phyloP scores from a whole-genome alignment of 2,888 invertebrate genomes.

The Lepas anatifera region DNA sequence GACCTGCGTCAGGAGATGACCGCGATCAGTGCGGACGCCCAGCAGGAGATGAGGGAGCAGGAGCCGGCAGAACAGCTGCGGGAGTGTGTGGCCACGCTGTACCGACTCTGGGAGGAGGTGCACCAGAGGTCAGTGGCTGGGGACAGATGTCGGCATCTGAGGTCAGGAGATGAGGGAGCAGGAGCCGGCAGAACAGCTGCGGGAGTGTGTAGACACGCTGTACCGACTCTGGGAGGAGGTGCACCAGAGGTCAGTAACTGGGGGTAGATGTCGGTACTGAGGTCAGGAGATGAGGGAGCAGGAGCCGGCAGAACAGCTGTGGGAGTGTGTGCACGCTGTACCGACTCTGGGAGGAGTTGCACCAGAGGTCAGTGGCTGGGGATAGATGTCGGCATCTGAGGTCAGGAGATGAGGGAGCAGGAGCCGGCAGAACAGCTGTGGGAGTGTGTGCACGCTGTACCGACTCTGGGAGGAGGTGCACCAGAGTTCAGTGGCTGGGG shows the following conservation, averaged over 20 bases:
- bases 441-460: not conserved
- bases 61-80: conserved; percentile 36
- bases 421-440: not conserved
- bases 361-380: too few species aligned
- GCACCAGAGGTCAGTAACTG: too few species aligned
- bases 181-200: conserved; percentile 33
- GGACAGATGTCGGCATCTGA: too few species aligned
- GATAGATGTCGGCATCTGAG: too few species aligned
- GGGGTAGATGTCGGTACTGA: too few species aligned
- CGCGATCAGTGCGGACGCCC: not conserved
- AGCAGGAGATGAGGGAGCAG: not conserved
- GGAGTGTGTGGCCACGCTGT: conserved; percentile 50
- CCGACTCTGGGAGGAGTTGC: too few species aligned
- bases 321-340: conserved; percentile 42
- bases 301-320: conserved; percentile 33
- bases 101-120: conserved; percentile 55
- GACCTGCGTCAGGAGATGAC: not conserved
- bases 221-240: conserved; percentile 32
- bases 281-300: not conserved
- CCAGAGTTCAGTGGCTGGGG: conserved; percentile 54
- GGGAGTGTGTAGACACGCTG: conserved; percentile 51
- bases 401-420: too few species aligned
- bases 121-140: conserved; percentile 55
- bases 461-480: conserved; percentile 47
- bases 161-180: not conserved